Base-by-base conservation (phyloP, 2,113 vertebrate genomes). In the Acrocephalus kingi region DNA sequence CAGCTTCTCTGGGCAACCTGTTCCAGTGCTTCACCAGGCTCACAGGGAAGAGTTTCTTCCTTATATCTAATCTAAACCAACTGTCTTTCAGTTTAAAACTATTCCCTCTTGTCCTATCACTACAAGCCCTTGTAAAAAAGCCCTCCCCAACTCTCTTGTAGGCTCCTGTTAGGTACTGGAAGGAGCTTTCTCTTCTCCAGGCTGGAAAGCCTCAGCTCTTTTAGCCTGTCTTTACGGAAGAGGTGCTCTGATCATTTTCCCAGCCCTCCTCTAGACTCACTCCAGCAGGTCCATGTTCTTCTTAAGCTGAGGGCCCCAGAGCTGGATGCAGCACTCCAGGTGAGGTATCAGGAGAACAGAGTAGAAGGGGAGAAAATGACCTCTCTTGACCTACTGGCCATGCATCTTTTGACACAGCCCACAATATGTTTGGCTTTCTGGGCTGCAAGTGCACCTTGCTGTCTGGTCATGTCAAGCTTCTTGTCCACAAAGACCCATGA, bases 331-430 rank as follows among this genome's bases (percentile, higher is more conserved):
- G 13, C 15, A 15, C 11, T 48, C 16, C n/a, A 46, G 11, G 9
- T 31, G 19, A 59, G 19, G 8, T 45, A 39, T n/a, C 20, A 39
- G 30, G 77, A 46, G 69, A 39, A 59, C 7, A 7, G 27, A 74
- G 19, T n/a, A n/a, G 28, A 68, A 23, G 7, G 11, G 5, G 10
- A 39, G 15, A 9, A 67, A 39, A 35, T 39, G 19, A 59, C 9
- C 4, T 61, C n/a, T 15, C 39, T 35, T 31, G 13, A 61, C 11
- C 62, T 25, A 28, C 16, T 61, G 62, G 30, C 11, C 1, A 1
- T 6, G 2, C 0, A 0, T 25, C 11, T 48, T 68, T 68, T n/a
- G 28, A n/a, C 11, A 24, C 11, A 52, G 15, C 16, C 23, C n/a
- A 46, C 4, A 5, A 6, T 25, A 21, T 12, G 4, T 59, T 68